Percentiles rank a stretch among this genome's conserved stretches.
These are phyloP conservation scores for Dioctria linearis DNA, from an alignment of 2,888 invertebrate genomes.

Conservation along the genomic window DNA sequence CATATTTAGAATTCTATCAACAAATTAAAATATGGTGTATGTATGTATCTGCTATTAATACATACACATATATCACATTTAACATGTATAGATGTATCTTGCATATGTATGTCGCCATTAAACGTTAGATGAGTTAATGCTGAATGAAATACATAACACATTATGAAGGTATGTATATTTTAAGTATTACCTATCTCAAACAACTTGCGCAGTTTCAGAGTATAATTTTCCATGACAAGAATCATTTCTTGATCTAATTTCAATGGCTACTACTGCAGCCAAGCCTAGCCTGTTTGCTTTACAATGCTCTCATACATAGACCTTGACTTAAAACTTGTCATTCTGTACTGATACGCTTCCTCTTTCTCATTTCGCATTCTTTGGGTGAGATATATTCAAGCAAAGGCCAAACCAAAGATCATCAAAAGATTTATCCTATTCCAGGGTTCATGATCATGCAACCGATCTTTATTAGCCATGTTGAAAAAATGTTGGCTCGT, in stretches of 20 bases:
- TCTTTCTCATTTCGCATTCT: constrained; percentile 14
- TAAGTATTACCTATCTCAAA: neutral
- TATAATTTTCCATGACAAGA: neutral
- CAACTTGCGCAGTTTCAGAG: neutral
- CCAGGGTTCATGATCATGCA: too few relatives aligned
- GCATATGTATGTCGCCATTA: neutral
- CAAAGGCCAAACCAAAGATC: too few relatives aligned
- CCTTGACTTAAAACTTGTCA: constrained; percentile 9
- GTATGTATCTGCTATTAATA: too few relatives aligned
- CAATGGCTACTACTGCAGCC: neutral
- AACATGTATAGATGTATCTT: neutral
- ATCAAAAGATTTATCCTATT: too few relatives aligned
- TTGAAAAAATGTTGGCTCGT: too few relatives aligned
- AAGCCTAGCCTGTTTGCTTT: neutral
- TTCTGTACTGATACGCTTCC: neutral
- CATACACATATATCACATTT: too few relatives aligned
- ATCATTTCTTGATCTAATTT: neutral
- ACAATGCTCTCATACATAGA: neutral
- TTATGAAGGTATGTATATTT: neutral
- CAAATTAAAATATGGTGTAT: too few relatives aligned
- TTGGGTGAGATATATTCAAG: neutral
- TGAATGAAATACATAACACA: neutral
- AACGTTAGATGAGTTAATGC: neutral
- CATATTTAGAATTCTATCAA: too few relatives aligned
- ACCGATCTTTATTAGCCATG: too few relatives aligned